These are phyloP conservation scores for Drymonia ruficornis DNA, from an alignment of 2,888 invertebrate species.

Conservation along the genomic window DNA sequence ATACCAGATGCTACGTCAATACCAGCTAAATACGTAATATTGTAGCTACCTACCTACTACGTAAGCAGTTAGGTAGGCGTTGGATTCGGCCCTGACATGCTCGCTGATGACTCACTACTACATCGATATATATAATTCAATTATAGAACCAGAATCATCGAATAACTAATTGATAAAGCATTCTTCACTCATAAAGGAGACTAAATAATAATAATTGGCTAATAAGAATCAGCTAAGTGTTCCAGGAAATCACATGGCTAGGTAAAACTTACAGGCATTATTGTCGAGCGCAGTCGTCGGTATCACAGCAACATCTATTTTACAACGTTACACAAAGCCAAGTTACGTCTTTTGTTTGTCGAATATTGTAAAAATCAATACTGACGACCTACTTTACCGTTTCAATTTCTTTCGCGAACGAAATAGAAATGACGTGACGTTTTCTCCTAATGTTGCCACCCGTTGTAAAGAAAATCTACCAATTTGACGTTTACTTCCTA, in stretches of 20 bases:
- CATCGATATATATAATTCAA: background rate
- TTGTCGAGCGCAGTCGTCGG: conserved; percentile 47
- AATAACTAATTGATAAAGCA: background rate
- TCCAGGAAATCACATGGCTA: conserved; percentile 65
- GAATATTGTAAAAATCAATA: conserved; percentile 77
- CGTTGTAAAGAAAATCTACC: conserved; percentile 18
- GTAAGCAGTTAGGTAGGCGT: conserved; percentile 43
- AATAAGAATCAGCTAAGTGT: conserved; percentile 37
- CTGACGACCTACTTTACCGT: conserved; percentile 72
- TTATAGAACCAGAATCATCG: background rate
- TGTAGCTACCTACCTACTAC: conserved; percentile 36
- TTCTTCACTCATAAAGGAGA: conserved; percentile 11
- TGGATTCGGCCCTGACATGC: conserved; percentile 61
- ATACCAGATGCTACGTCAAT: conserved; percentile 2
- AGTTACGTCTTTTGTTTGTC: conserved; percentile 61
- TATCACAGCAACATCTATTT: conserved; percentile 52
- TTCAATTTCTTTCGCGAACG: conserved; percentile 54
- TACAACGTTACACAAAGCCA: conserved; percentile 45
- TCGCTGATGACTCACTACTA: conserved; percentile 38
- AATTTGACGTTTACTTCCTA: background rate
- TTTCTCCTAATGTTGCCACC: conserved; percentile 47
- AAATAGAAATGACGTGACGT: conserved; percentile 62
- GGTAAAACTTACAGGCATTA: conserved; percentile 74
- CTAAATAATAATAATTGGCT: conserved; percentile 14
- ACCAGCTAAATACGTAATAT: conserved; percentile 42